Conservation (phyloP, 2,797 vertebrate genomes). For the Vireo griseus region DNA sequence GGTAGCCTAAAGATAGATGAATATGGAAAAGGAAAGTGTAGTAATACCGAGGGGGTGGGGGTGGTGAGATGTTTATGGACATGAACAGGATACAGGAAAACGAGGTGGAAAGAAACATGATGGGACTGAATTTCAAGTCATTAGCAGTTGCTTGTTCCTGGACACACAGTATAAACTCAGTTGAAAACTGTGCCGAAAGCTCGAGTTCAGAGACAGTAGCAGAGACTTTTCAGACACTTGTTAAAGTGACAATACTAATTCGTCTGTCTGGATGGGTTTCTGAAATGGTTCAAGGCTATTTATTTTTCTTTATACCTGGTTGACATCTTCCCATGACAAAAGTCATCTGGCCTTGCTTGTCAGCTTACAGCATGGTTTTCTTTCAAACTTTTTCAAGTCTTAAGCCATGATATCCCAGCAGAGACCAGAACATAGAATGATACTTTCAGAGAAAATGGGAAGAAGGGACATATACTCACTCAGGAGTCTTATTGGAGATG, state of each 20-base stretch:
- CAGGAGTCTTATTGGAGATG: slow-evolving; percentile 82
- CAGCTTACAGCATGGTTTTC: background rate
- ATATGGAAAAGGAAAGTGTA: background rate
- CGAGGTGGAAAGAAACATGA: background rate
- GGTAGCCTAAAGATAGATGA: background rate
- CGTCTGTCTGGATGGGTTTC: background rate
- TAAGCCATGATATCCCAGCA: background rate
- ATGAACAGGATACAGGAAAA: background rate
- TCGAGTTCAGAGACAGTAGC: background rate
- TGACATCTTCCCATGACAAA: background rate
- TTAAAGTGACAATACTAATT: background rate
- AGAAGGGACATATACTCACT: slow-evolving; percentile 77
- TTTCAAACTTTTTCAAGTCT: background rate
- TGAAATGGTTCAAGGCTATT: background rate
- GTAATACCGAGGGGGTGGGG: background rate
- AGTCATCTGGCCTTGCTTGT: background rate
- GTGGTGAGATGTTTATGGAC: background rate
- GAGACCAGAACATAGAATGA: background rate
- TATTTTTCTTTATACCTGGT: background rate
- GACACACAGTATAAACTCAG: background rate
- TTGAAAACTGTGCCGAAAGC: background rate
- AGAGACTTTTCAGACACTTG: background rate
- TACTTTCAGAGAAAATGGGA: background rate
- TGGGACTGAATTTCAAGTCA: background rate
- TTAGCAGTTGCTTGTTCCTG: background rate